These are phyloP conservation scores for Gadus macrocephalus DNA, from an alignment of 2,113 vertebrate species.

Conservation along the genomic window DNA sequence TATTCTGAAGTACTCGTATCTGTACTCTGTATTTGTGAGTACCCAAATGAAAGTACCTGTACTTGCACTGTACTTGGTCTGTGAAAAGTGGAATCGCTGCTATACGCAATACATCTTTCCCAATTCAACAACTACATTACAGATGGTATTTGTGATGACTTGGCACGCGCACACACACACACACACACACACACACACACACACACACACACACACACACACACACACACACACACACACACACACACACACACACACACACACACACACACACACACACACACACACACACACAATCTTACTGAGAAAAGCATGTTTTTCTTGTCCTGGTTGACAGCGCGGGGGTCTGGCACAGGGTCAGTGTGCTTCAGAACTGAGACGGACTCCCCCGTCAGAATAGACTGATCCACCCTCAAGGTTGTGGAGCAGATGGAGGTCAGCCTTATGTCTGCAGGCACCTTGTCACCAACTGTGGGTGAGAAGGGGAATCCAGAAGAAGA, in stretches of 20 bases:
- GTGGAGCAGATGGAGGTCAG: constrained; percentile 87
- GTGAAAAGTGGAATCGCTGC: too few species aligned
- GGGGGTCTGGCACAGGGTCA: constrained; percentile 74
- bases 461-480: constrained; percentile 81
- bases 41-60: too few species aligned
- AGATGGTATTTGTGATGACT: too few species aligned
- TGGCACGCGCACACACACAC: too few species aligned
- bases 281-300: constrained; percentile 35
- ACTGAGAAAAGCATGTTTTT: constrained; percentile 81
- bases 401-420: constrained; percentile 89
- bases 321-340: constrained; percentile 79
- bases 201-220: too few species aligned
- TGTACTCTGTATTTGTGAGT: too few species aligned
- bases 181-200: too few species aligned
- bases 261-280: background rate
- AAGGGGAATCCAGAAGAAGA: constrained; percentile 5
- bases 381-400: constrained; percentile 85
- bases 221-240: too few species aligned
- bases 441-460: constrained; percentile 89
- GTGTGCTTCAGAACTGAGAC: constrained; percentile 78
- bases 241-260: background rate
- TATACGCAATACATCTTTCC: too few species aligned
- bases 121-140: too few species aligned
- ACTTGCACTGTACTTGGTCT: too few species aligned
- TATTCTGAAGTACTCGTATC: too few species aligned